Evolutionary conservation across 2,797 vertebrate genomes (phyloP), one percentile per base, ranked within the genome.

Genomic region (Sus cebifrons): DNA sequence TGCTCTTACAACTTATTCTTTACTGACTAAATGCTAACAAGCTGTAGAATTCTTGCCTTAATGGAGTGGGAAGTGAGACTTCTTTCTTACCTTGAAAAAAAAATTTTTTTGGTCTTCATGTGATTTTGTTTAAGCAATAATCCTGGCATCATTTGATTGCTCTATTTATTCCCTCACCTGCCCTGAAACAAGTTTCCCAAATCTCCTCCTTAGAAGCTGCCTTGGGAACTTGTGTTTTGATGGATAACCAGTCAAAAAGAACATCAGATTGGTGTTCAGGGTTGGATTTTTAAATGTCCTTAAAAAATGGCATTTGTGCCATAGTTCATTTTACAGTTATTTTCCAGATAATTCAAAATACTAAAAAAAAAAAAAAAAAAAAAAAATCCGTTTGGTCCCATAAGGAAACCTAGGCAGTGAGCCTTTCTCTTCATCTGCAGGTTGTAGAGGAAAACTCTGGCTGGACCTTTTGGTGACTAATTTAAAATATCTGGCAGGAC

Each of bases 361-460:
- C 91, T 97, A 96, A 95, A 98, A 97, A 92, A 98, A 49, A 49
- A 49, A 49, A 36, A 36, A 36, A 36, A n/a, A n/a, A 36, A 36
- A 36, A 36, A 36, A 36, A 36, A 96, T 97, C 91, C 97, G 95
- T 97, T 93, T 97, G 86, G 75, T 98, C 96, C 98, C 97, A 96
- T 93, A 97, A 97, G 97, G 97, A 98, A 97, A 98, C 96, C 93
- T 97, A 94, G 96, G 96, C 97, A 96, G n/a, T 94, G 96, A 97
- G 77, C 87, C 96, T 98, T 97, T 98, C 89, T 97, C 98, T 98
- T 99, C 98, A 98, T 98, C 93, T 79, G 95, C 98, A 97, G 97
- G 98, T 99, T 99, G 98, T 98, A 98, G 98, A 99, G 98, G 98
- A 99, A 99, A 99, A 99, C 98, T 98, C 98, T 99, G 99, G 98